Evolutionary conservation across 1,140 invertebrate genomes (phyloP), one percentile per base, ranked within the genome.

Genomic region (Drosophila takahashii): DNA sequence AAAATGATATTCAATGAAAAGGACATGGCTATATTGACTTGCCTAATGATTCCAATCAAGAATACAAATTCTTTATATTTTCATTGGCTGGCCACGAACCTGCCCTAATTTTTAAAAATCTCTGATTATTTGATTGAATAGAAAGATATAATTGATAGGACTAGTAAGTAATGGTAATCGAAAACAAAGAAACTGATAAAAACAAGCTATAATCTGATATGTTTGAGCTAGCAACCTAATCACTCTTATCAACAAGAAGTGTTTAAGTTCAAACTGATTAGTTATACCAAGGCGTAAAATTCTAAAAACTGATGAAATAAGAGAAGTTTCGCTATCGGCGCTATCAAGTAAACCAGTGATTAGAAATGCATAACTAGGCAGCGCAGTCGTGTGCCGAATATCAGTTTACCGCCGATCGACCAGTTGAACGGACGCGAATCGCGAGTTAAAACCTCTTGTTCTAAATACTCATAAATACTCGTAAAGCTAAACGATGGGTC

Each of bases 331-430:
- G 8, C 16, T 27, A 64, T 50, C 4, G 1, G 6, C 41, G 16
- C 27, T 32, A 47, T 47, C 34, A 26, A 48, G 7, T 4, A n/a
- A 26, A 8, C 22, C n/a, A 42, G 26, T 34, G 58, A 62, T 26
- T 50, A 67, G 27, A 16, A 67, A 34, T 26, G n/a, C n/a, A 42
- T 65, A 64, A 42, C 64, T 65, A 51, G 18, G 10, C n/a, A 9
- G 10, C 13, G 15, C 3, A 1, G 11, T 41, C 32, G 59, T 48
- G 36, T 2, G 26, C n/a, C 34, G 27, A 58, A 45, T 22, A 53
- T 39, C 54, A 77, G 73, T 77, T 48, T 9, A 22, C 27, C 52
- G 32, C 5, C 50, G 56, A 29, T 59, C 41, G 61, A 32, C 41
- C 10, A 58, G 27, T 37, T 11, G 42, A 42, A 22, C 62, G 37